These are phyloP conservation scores for Epinephelus lanceolatus DNA, from an alignment of 2,113 vertebrate genomes.

Conservation along the genomic window DNA sequence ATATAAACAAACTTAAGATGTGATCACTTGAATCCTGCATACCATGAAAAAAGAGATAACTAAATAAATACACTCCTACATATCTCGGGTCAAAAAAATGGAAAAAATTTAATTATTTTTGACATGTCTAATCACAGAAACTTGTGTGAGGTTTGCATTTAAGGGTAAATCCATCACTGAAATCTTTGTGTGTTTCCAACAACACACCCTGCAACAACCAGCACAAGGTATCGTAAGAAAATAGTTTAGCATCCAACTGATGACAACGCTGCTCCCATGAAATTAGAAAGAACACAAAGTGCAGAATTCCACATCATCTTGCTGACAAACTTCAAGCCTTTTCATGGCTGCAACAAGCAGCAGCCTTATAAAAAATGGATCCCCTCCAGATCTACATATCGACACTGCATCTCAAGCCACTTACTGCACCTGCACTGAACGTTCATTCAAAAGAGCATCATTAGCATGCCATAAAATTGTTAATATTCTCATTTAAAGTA, in stretches of 20 bases:
- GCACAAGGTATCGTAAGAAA: no score
- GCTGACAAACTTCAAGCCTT: conserved; percentile 75
- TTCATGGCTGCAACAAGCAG: conserved; percentile 80
- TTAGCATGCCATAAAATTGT: neutral
- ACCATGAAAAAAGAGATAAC: neutral
- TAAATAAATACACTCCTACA: neutral
- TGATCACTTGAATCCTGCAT: neutral
- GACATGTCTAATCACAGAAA: neutral
- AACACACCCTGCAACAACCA: neutral
- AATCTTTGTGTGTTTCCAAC: neutral
- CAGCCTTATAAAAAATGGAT: conserved; percentile 53
- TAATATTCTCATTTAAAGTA: neutral
- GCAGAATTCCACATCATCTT: conserved; percentile 81
- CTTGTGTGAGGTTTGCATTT: neutral
- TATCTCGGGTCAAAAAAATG: neutral
- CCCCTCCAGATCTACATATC: neutral
- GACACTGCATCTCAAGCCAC: neutral
- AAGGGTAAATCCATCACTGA: neutral
- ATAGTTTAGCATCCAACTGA: neutral
- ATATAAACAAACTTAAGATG: neutral
- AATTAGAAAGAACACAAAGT: conserved; percentile 58
- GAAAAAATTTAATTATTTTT: neutral
- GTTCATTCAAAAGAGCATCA: neutral
- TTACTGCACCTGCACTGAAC: neutral
- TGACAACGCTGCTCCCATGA: neutral